phyloP scores from a whole-genome alignment of 2,797 vertebrate species.

The Chaunax sp. region DNA sequence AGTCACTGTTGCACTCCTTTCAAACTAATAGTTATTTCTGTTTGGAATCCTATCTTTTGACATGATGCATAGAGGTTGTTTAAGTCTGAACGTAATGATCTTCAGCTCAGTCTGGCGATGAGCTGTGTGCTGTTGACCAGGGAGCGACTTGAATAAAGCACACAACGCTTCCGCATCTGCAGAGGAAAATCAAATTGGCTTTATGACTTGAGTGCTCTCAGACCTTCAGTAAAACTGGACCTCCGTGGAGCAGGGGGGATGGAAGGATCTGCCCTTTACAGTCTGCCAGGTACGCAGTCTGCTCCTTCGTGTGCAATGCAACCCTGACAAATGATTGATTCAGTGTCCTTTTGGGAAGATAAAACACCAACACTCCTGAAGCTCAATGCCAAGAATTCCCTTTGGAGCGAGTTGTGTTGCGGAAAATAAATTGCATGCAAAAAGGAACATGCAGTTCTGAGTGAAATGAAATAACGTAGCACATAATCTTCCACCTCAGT shows the following conservation, averaged over 20 bases:
- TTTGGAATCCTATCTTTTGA: background rate
- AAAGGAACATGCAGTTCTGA: background rate
- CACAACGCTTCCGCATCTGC: conserved; percentile 45
- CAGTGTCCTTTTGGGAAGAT: conserved; percentile 37
- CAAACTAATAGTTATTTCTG: background rate
- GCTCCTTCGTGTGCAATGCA: conserved; percentile 34
- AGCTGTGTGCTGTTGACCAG: conserved; percentile 12
- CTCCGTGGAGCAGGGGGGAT: conserved; percentile 44
- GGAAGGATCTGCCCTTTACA: conserved; percentile 54
- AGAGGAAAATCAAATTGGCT: conserved; percentile 54
- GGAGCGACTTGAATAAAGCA: conserved; percentile 57
- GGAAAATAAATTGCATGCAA: background rate
- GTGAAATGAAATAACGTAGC: background rate
- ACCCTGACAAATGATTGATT: conserved; percentile 57
- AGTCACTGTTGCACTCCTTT: background rate
- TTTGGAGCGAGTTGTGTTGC: background rate
- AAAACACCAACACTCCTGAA: conserved; percentile 14
- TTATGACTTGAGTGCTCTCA: conserved; percentile 68
- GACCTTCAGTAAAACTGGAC: conserved; percentile 55
- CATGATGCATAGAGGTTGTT: background rate
- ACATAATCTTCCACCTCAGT: background rate
- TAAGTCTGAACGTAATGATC: conserved; percentile 5
- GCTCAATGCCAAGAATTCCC: conserved; percentile 22
- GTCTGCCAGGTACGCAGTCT: conserved; percentile 20
- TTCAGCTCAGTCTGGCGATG: conserved; percentile 15